phyloP scores from a whole-genome alignment of 2,797 vertebrate genomes.

The Scolopax rusticola region DNA sequence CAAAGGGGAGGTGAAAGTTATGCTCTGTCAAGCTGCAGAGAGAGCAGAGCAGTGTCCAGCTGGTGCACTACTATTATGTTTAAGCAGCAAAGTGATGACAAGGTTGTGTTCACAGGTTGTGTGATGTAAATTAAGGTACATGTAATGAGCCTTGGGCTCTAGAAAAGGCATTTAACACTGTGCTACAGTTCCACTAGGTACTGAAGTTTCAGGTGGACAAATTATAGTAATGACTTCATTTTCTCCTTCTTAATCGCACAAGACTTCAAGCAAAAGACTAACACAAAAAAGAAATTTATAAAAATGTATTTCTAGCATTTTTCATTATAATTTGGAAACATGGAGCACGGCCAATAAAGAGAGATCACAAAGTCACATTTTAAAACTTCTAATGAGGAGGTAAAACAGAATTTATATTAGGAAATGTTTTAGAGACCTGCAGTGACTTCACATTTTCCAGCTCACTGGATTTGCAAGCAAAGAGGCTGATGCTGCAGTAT shows the following conservation, averaged over 20 bases:
- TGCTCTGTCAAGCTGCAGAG: neutral
- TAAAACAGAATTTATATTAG: slow-evolving; percentile 5
- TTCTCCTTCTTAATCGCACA: neutral
- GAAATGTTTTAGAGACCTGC: neutral
- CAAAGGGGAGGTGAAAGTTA: neutral
- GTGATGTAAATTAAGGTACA: neutral
- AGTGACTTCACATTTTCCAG: slow-evolving; percentile 41
- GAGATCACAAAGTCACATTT: neutral
- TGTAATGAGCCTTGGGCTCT: accelerated
- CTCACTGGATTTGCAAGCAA: neutral
- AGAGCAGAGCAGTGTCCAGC: neutral
- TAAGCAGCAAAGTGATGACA: neutral
- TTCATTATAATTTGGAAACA: slow-evolving; percentile 31
- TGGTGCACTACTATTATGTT: neutral
- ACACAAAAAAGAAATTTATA: neutral
- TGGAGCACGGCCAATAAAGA: neutral
- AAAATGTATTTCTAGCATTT: neutral
- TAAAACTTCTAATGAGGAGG: neutral
- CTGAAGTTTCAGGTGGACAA: neutral
- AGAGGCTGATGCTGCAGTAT: neutral
- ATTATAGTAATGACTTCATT: neutral
- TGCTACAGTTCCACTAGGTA: neutral
- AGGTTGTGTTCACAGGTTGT: neutral
- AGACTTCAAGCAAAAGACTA: neutral
- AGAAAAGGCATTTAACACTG: neutral